phyloP scores from a whole-genome alignment of 1,140 invertebrate genomes.

The Papilio xuthus region DNA sequence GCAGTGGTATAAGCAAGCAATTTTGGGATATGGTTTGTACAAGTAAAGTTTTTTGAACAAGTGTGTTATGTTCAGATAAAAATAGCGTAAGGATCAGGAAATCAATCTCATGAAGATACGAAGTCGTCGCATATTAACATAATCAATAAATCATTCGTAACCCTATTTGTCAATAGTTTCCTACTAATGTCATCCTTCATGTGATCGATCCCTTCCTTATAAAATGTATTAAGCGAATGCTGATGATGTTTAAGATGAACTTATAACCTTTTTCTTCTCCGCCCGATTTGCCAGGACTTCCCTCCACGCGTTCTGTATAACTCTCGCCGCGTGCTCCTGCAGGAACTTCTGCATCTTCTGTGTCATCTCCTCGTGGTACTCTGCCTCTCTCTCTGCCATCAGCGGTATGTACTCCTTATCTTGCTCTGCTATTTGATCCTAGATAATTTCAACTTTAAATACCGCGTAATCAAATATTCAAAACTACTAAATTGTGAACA shows the following conservation, averaged over 20 bases:
- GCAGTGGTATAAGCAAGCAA: not conserved
- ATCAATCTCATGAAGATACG: too few relatives aligned
- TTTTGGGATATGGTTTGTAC: not conserved
- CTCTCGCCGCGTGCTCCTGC: conserved; percentile 72
- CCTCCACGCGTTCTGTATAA: conserved; percentile 75
- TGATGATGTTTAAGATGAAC: not conserved
- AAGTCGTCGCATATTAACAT: too few relatives aligned
- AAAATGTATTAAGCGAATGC: not conserved
- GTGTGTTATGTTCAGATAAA: too few relatives aligned
- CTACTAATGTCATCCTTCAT: not conserved
- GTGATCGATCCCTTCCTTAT: not conserved
- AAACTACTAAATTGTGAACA: not conserved
- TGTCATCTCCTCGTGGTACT: conserved; percentile 77
- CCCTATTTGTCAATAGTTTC: too few relatives aligned
- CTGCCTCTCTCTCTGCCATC: conserved; percentile 77
- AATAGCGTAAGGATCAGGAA: too few relatives aligned
- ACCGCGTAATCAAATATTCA: not conserved
- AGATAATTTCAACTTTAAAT: conserved; percentile 1
- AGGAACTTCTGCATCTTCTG: conserved; percentile 75
- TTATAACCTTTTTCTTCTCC: conserved; percentile 76
- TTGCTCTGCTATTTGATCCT: conserved; percentile 73
- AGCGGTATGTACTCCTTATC: conserved; percentile 73
- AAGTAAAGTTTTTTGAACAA: too few relatives aligned
- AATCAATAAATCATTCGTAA: too few relatives aligned
- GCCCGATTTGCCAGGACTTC: conserved; percentile 68